These are phyloP conservation scores for Dicrostonyx torquatus DNA, from an alignment of 2,797 vertebrate species.

Conservation along the genomic window DNA sequence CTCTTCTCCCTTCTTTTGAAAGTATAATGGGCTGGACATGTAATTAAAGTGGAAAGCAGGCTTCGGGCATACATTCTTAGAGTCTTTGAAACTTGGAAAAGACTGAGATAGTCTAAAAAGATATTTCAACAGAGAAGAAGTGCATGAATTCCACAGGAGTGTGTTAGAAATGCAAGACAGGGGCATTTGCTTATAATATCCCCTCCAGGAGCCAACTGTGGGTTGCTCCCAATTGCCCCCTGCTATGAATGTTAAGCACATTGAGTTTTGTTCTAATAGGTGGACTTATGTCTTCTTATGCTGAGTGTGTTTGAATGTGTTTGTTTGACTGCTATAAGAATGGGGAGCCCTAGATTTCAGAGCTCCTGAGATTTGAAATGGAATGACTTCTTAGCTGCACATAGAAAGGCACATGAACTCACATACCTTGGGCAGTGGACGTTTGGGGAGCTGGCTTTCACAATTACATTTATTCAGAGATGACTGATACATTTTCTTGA, in stretches of 20 bases:
- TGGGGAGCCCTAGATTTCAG: neutral
- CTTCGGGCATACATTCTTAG: neutral
- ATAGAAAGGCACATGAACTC: neutral
- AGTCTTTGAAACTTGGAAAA: neutral
- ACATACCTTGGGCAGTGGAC: neutral
- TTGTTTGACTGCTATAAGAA: neutral
- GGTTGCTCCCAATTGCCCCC: neutral
- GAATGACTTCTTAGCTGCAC: neutral
- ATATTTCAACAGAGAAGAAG: neutral
- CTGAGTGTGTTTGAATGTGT: neutral
- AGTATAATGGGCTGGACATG: neutral
- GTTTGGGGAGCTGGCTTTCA: neutral
- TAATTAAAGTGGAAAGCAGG: neutral
- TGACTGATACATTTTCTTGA: neutral
- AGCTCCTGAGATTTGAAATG: neutral
- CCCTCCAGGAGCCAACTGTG: neutral
- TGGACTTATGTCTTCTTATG: neutral
- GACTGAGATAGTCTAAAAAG: neutral
- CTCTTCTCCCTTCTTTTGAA: neutral
- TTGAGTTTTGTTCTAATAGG: neutral
- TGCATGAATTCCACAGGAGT: neutral
- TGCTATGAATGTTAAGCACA: neutral
- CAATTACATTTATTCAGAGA: neutral
- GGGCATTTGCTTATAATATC: neutral
- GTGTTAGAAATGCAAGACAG: neutral